Percentiles rank a stretch among this genome's conserved stretches.
These are phyloP conservation scores for Oligia latruncula DNA, from an alignment of 2,888 invertebrate genomes.

Conservation along the genomic window DNA sequence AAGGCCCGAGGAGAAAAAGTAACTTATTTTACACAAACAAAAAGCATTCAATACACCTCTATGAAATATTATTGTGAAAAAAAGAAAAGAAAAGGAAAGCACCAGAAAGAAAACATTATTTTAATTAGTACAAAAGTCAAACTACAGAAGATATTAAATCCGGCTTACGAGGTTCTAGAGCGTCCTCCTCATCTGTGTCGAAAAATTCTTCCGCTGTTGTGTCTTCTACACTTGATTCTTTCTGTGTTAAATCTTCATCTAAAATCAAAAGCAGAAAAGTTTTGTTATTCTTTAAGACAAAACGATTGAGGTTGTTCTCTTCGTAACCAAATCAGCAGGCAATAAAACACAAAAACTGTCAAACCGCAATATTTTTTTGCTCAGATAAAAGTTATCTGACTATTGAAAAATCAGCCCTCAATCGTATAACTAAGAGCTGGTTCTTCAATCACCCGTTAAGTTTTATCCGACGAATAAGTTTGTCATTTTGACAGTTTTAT, in stretches of 20 bases:
- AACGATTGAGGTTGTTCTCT: too few relatives aligned
- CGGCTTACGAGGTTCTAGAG: conserved; percentile 22
- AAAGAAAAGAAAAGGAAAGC: not conserved
- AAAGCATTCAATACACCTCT: not conserved
- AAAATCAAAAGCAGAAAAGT: too few relatives aligned
- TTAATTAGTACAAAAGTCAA: not conserved
- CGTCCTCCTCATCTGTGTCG: not conserved
- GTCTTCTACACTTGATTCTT: not conserved
- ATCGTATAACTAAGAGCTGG: too few relatives aligned
- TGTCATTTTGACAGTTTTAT: too few relatives aligned
- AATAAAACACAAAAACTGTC: too few relatives aligned
- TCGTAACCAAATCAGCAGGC: too few relatives aligned
- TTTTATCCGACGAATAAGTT: too few relatives aligned
- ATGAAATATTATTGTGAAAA: not conserved
- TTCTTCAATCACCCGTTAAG: too few relatives aligned
- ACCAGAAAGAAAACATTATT: not conserved
- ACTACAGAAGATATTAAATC: not conserved
- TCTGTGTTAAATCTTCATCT: not conserved
- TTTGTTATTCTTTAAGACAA: too few relatives aligned
- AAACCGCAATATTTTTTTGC: too few relatives aligned
- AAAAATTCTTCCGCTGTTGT: not conserved
- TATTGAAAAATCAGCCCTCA: too few relatives aligned
- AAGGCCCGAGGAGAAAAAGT: not conserved
- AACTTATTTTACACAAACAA: not conserved
- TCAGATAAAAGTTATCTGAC: too few relatives aligned